Conservation (phyloP, 2,113 vertebrate species). For the Garra rufa region DNA sequence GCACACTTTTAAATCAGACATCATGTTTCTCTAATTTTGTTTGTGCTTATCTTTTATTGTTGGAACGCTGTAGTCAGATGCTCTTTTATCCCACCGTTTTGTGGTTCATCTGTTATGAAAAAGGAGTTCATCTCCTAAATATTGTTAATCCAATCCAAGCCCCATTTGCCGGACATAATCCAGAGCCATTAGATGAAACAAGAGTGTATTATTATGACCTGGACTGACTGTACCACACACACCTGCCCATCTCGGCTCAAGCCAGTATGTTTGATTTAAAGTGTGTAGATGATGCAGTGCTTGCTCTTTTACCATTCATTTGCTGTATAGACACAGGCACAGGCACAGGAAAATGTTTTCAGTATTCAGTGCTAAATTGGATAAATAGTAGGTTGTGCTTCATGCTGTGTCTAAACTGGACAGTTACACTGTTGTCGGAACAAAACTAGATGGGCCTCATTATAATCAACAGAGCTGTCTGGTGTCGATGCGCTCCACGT, state of each 20-base stretch:
- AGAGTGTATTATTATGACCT: constrained; percentile 52
- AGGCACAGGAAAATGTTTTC: neutral
- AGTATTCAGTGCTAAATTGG: neutral
- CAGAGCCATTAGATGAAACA: constrained; percentile 61
- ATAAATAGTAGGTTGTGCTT: neutral
- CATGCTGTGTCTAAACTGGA: neutral
- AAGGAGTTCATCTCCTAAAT: constrained; percentile 56
- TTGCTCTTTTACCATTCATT: no score
- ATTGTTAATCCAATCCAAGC: constrained; percentile 62
- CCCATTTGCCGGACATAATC: constrained; percentile 67
- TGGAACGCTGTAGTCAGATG: neutral
- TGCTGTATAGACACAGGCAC: no score
- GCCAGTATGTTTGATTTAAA: neutral
- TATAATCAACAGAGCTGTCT: neutral
- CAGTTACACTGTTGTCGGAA: neutral
- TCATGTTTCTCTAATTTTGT: neutral
- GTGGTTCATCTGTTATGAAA: constrained; percentile 14
- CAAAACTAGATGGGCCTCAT: constrained; percentile 4
- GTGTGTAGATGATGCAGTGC: neutral
- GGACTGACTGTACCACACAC: constrained; percentile 49
- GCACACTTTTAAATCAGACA: neutral
- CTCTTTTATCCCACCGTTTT: constrained; percentile 34
- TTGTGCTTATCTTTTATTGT: constrained; percentile 5
- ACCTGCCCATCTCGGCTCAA: neutral
- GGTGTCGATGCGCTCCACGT: constrained; percentile 1